Conservation (phyloP, 2,113 vertebrate species). For the Brienomyrus brachyistius region DNA sequence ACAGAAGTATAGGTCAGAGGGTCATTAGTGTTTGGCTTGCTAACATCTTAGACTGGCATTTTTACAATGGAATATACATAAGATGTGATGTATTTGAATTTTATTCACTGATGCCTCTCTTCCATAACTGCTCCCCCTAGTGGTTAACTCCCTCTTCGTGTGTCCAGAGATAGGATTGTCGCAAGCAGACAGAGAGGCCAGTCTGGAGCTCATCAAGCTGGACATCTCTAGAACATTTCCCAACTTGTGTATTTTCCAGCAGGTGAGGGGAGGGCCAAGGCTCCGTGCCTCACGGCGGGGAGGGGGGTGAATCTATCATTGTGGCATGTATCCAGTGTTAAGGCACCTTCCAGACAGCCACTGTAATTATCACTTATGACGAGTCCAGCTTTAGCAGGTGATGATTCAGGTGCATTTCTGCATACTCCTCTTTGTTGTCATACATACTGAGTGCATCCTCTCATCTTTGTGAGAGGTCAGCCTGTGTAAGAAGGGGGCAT, state of each 20-base stretch:
- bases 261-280: slow-evolving; percentile 60
- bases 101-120: background rate
- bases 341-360: background rate
- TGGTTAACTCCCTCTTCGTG: background rate
- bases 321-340: background rate
- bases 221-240: slow-evolving; percentile 96
- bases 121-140: background rate
- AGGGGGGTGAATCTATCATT: background rate
- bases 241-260: slow-evolving; percentile 90
- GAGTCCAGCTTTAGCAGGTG: background rate
- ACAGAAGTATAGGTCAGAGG: background rate
- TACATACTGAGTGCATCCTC: background rate
- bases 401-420: background rate
- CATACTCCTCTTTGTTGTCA: background rate
- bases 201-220: slow-evolving; percentile 91
- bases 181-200: slow-evolving; percentile 81
- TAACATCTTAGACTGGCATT: background rate
- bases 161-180: slow-evolving; percentile 71
- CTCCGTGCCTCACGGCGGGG: no score
- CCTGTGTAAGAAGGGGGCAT: background rate
- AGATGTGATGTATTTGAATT: background rate
- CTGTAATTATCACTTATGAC: no score
- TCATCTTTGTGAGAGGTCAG: background rate
- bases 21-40: background rate
- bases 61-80: background rate